These are phyloP conservation scores for Phasia obesa DNA, from an alignment of 2,888 invertebrate genomes.

Conservation along the genomic window DNA sequence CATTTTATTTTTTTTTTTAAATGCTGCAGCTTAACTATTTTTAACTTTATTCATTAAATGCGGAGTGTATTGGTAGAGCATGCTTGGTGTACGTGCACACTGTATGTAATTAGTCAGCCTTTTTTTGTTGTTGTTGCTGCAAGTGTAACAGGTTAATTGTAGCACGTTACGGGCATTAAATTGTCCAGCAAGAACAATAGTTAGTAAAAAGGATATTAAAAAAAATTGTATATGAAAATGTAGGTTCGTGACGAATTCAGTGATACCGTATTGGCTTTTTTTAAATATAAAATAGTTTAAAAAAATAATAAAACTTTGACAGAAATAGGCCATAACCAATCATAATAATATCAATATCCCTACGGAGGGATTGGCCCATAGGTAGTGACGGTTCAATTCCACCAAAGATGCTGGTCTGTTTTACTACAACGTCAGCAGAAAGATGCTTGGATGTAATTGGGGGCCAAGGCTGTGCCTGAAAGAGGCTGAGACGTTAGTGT, in stretches of 20 bases:
- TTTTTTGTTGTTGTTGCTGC: slow-evolving; percentile 38
- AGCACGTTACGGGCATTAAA: slow-evolving; percentile 68
- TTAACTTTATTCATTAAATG: slow-evolving; percentile 15
- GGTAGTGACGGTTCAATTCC: too few relatives aligned
- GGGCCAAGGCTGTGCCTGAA: too few relatives aligned
- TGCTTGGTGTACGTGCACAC: slow-evolving; percentile 28
- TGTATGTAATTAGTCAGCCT: slow-evolving; percentile 62
- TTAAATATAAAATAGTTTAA: background rate
- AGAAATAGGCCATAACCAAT: too few relatives aligned
- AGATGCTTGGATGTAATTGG: too few relatives aligned
- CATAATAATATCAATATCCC: too few relatives aligned
- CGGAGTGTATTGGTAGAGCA: slow-evolving; percentile 19
- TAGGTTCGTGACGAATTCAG: slow-evolving; percentile 16
- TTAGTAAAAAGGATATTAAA: slow-evolving; percentile 40
- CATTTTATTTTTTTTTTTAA: slow-evolving; percentile 12
- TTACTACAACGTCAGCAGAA: too few relatives aligned
- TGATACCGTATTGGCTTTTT: background rate
- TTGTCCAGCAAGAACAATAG: slow-evolving; percentile 64
- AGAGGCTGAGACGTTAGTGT: too few relatives aligned
- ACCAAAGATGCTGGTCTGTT: too few relatives aligned
- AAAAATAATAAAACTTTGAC: background rate
- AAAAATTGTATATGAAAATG: slow-evolving; percentile 2
- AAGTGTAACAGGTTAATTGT: slow-evolving; percentile 70
- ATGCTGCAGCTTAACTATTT: too few relatives aligned
- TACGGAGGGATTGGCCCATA: too few relatives aligned